phyloP scores from a whole-genome alignment of 2,797 vertebrate species.

The Diceros bicornis region DNA sequence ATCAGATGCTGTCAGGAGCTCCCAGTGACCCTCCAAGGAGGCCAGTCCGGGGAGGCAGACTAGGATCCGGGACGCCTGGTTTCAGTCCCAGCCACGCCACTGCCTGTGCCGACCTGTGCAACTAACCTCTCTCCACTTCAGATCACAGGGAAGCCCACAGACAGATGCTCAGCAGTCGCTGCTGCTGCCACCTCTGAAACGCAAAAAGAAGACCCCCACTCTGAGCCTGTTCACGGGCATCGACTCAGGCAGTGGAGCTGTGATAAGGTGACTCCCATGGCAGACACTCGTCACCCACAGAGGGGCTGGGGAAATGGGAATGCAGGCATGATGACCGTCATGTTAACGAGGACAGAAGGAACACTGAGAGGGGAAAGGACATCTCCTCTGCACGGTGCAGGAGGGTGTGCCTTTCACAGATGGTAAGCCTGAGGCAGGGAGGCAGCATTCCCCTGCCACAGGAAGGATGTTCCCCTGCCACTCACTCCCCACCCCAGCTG shows the following conservation, averaged over 20 bases:
- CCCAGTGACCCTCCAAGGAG: not conserved
- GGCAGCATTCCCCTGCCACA: not conserved
- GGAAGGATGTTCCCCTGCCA: not conserved
- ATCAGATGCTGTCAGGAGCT: not conserved
- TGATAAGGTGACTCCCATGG: not conserved
- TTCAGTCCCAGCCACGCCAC: not conserved
- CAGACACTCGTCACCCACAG: not conserved
- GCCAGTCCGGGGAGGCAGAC: not conserved
- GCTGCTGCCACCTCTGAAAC: not conserved
- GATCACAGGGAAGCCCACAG: not conserved
- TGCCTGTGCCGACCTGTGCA: not conserved
- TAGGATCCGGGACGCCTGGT: accelerated
- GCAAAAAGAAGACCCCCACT: too few relatives aligned
- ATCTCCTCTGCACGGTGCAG: not conserved
- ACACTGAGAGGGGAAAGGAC: not conserved
- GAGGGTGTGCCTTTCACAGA: not conserved
- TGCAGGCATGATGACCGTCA: accelerated
- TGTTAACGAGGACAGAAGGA: not conserved
- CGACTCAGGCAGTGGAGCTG: accelerated
- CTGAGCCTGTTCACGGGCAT: not conserved
- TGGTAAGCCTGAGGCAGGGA: not conserved
- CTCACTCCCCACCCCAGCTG: not conserved
- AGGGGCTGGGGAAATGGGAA: not conserved
- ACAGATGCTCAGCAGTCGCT: accelerated
- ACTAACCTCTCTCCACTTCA: not conserved